phyloP scores from a whole-genome alignment of 2,888 invertebrate genomes.

The Heliconius charithonia region DNA sequence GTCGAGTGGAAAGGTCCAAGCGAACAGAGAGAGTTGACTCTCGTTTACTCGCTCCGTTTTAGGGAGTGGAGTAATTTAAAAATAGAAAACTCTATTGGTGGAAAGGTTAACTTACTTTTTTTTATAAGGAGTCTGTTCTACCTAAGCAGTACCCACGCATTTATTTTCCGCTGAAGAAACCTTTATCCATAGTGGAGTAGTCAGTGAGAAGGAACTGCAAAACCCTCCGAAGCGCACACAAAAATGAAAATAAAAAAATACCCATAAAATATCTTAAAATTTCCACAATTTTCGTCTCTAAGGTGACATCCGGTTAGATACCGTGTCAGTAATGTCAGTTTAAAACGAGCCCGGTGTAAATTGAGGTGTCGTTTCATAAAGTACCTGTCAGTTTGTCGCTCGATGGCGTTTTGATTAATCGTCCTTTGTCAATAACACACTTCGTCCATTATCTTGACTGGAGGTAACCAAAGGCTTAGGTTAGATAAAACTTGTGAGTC shows the following conservation, averaged over 20 bases:
- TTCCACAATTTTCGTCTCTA: background rate
- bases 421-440: conserved; percentile 31
- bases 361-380: conserved; percentile 33
- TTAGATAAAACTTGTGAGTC: conserved; percentile 3
- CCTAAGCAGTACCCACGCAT: no score
- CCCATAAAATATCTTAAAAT: background rate
- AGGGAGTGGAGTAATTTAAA: no score
- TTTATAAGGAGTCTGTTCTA: no score
- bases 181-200: background rate
- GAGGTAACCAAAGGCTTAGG: background rate
- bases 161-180: no score
- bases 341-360: conserved; percentile 14
- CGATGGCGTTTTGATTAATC: conserved; percentile 37
- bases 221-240: background rate
- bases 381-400: conserved; percentile 30
- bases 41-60: no score
- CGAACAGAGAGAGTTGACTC: no score
- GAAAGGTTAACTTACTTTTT: no score
- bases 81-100: no score
- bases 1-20: no score
- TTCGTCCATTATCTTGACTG: conserved; percentile 29
- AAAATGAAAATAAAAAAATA: background rate
- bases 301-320: background rate
- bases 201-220: background rate
- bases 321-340: conserved; percentile 28